A percentile compares a stretch with the other conserved stretches of the same genome.
Conservation (phyloP, 2,113 vertebrate genomes). For the Chaetorhynchus papuensis region DNA sequence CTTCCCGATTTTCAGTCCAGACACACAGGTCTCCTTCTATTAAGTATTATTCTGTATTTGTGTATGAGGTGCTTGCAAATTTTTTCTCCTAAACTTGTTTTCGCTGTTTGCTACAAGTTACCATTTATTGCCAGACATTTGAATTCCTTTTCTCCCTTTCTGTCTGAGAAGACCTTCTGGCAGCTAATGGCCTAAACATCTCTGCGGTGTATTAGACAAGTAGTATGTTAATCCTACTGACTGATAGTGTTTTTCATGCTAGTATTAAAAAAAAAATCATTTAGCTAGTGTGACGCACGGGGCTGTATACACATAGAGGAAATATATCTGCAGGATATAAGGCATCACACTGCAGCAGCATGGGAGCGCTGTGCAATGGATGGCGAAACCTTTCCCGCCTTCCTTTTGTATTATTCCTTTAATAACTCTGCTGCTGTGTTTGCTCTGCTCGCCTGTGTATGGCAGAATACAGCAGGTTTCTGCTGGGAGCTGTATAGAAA, state of each 20-base stretch:
- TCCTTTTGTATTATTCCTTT: neutral
- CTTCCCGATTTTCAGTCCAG: slow-evolving; percentile 23
- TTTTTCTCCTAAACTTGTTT: slow-evolving; percentile 2
- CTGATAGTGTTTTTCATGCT: neutral
- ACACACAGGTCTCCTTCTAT: neutral
- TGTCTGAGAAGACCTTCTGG: neutral
- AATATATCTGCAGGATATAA: neutral
- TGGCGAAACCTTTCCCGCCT: neutral
- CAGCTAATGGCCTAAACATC: neutral
- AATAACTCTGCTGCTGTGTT: neutral
- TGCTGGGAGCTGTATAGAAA: neutral
- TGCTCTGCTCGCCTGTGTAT: neutral
- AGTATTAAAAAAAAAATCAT: neutral
- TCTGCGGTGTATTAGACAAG: neutral
- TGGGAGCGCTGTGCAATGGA: neutral
- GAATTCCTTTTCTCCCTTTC: neutral
- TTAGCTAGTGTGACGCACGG: neutral
- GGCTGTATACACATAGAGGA: neutral
- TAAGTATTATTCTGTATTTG: neutral
- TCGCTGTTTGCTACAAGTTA: neutral
- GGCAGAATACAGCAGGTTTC: neutral
- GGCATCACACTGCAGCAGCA: neutral
- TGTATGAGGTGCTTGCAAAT: neutral
- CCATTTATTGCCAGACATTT: neutral
- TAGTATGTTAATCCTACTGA: neutral